A percentile compares a stretch with the other conserved stretches of the same genome.
Evolutionary conservation across 2,888 invertebrate genomes (phyloP).

Genomic region (Idaea straminata): DNA sequence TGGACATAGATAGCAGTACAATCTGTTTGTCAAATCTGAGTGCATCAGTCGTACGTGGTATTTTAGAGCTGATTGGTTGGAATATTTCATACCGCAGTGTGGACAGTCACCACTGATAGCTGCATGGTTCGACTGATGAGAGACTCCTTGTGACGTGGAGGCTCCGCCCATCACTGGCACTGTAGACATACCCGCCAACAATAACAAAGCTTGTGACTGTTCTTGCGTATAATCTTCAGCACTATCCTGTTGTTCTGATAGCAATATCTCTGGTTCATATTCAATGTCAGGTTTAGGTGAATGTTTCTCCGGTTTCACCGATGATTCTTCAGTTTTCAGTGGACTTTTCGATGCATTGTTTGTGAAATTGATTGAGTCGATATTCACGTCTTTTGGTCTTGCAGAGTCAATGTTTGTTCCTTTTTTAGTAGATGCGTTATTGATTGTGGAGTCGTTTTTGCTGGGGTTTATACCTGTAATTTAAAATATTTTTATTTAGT

Average conservation of each 20-base stretch:
- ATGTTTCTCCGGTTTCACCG: slow-evolving; percentile 67
- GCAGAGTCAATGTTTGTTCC: slow-evolving; percentile 50
- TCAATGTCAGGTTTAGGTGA: slow-evolving; percentile 72
- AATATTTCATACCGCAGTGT: slow-evolving; percentile 84
- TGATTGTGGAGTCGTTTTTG: slow-evolving; percentile 62
- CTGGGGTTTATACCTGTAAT: slow-evolving; percentile 71
- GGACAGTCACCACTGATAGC: slow-evolving; percentile 83
- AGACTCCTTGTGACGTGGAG: slow-evolving; percentile 64
- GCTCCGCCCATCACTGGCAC: slow-evolving; percentile 57
- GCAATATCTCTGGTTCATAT: slow-evolving; percentile 72
- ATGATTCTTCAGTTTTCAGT: slow-evolving; percentile 55
- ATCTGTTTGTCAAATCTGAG: slow-evolving; percentile 83
- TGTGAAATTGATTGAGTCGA: slow-evolving; percentile 48
- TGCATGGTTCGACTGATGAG: slow-evolving; percentile 73
- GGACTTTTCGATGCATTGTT: slow-evolving; percentile 60
- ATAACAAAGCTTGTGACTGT: slow-evolving; percentile 62
- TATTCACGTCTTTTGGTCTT: slow-evolving; percentile 56
- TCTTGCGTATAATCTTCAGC: slow-evolving; percentile 63
- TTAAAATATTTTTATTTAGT: too few relatives aligned
- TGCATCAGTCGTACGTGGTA: slow-evolving; percentile 85
- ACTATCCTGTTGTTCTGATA: slow-evolving; percentile 71
- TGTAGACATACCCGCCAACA: slow-evolving; percentile 66
- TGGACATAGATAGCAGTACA: slow-evolving; percentile 85
- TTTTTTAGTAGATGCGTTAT: slow-evolving; percentile 58
- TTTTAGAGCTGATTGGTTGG: slow-evolving; percentile 85